Conservation (phyloP, 2,797 vertebrate genomes). For the Bovichtus diacanthus region DNA sequence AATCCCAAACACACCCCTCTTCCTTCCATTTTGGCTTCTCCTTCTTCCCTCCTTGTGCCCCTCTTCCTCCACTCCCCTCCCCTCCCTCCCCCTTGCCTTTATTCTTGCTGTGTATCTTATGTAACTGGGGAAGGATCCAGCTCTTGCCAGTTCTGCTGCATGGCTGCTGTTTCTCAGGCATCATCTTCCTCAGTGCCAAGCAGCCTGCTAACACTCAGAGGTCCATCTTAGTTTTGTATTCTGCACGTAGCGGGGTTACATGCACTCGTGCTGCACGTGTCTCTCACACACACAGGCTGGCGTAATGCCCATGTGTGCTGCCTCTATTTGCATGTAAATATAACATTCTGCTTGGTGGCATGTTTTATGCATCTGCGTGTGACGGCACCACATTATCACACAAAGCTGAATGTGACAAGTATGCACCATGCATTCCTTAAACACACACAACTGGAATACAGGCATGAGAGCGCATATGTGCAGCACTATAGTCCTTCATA, state of each 20-base stretch:
- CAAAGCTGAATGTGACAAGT: constrained; percentile 45
- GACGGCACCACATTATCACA: constrained; percentile 42
- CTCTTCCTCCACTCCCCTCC: constrained; percentile 17
- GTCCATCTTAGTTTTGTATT: constrained; percentile 49
- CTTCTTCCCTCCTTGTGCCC: constrained; percentile 44
- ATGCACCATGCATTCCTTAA: constrained; percentile 56
- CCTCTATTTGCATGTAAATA: constrained; percentile 53
- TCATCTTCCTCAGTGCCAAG: constrained; percentile 65
- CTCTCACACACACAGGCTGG: constrained; percentile 12
- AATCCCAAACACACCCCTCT: constrained; percentile 48
- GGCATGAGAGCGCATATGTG: constrained; percentile 48
- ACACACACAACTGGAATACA: constrained; percentile 43
- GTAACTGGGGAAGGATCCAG: constrained; percentile 78
- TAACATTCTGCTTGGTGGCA: constrained; percentile 40
- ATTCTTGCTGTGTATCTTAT: constrained; percentile 79
- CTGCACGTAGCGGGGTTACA: constrained; percentile 28
- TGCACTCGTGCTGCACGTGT: constrained; percentile 32
- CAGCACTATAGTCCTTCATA: constrained; percentile 55
- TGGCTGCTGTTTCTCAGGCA: constrained; percentile 68
- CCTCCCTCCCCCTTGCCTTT: constrained; percentile 48
- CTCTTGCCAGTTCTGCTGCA: constrained; percentile 77
- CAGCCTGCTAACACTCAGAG: constrained; percentile 43
- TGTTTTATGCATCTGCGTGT: constrained; percentile 45
- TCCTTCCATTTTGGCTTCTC: constrained; percentile 71
- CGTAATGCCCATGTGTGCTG: constrained; percentile 9